Evolutionary conservation across 2,888 invertebrate genomes (phyloP).

Genomic region (Adelphocoris suturalis): DNA sequence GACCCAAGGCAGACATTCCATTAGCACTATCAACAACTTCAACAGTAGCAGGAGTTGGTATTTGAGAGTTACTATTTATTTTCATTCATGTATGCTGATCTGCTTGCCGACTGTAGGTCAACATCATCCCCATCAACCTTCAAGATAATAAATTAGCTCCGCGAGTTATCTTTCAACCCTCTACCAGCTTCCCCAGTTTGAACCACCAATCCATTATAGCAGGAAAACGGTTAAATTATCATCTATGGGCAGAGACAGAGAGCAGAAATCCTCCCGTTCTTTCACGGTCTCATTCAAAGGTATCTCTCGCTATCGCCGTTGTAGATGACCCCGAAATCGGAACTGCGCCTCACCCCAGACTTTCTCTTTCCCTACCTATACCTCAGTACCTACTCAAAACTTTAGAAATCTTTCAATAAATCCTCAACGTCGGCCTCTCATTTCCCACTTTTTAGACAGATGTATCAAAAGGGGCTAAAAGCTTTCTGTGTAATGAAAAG

Average conservation of each 20-base stretch:
- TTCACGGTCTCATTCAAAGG: conserved; percentile 8
- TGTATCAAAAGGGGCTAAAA: conserved; percentile 52
- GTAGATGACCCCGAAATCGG: conserved; percentile 35
- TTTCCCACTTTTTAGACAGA: conserved; percentile 51
- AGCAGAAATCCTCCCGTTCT: background rate
- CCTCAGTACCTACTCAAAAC: background rate
- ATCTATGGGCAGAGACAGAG: conserved; percentile 5
- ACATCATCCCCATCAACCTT: no score
- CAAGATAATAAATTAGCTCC: background rate
- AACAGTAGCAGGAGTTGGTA: no score
- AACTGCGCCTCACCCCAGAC: background rate
- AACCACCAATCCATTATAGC: conserved; percentile 10
- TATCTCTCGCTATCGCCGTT: background rate
- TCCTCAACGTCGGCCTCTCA: conserved; percentile 43
- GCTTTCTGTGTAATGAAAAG: conserved; percentile 66
- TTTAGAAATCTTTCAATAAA: conserved; percentile 61
- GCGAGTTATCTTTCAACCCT: background rate
- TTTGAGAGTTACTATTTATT: no score
- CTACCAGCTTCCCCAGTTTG: background rate
- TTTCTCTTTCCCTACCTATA: background rate
- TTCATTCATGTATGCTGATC: no score
- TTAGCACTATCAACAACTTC: no score
- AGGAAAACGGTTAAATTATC: conserved; percentile 14
- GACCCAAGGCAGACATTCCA: no score
- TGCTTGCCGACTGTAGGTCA: no score